A percentile compares a stretch with the other conserved stretches of the same genome.
Evolutionary conservation across 2,113 vertebrate species (phyloP).

Genomic region (Gorsachius goisagi): DNA sequence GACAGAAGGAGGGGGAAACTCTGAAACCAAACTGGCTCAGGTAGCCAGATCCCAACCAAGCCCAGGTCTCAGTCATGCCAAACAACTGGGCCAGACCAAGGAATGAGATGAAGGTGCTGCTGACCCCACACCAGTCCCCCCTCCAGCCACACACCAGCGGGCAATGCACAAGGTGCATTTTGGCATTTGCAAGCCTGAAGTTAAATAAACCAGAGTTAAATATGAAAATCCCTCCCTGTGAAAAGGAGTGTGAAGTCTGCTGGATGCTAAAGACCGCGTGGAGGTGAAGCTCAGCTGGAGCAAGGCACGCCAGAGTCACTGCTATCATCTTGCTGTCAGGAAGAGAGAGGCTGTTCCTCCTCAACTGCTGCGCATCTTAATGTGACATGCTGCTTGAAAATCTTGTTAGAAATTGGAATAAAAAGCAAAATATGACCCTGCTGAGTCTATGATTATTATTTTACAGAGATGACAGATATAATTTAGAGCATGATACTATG

Average conservation of each 20-base stretch:
- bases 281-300: background rate
- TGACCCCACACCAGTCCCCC: too few species aligned
- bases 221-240: rapidly evolving
- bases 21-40: background rate
- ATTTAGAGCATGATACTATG: background rate
- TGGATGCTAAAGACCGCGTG: rapidly evolving
- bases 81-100: background rate
- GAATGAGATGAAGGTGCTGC: background rate
- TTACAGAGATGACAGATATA: background rate
- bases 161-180: too few species aligned
- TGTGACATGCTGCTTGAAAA: background rate
- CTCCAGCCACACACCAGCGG: too few species aligned
- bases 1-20: background rate
- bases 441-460: background rate
- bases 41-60: background rate
- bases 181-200: rapidly evolving
- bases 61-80: background rate
- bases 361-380: background rate
- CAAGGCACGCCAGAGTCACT: rapidly evolving
- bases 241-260: background rate
- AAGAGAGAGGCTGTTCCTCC: background rate
- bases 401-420: background rate
- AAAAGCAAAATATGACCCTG: conserved; percentile 7
- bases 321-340: background rate
- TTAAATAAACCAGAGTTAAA: background rate